These are phyloP conservation scores for Drosophila lacicola DNA, from an alignment of 2,888 invertebrate genomes.

Conservation along the genomic window DNA sequence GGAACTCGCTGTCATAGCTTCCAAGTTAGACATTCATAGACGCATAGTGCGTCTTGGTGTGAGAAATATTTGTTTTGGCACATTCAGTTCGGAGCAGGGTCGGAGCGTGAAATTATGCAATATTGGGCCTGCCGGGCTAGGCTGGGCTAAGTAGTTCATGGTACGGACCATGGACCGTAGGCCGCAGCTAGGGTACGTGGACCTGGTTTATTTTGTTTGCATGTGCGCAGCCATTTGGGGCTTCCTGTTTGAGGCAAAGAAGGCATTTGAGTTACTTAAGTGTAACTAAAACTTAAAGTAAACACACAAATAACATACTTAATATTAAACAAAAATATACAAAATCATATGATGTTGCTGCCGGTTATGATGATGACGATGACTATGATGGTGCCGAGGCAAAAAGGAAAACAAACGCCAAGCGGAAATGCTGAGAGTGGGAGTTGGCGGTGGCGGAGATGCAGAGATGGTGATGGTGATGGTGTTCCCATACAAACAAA, in stretches of 20 bases:
- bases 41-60: slow-evolving; percentile 70
- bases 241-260: slow-evolving; percentile 61
- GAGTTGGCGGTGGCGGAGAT: slow-evolving; percentile 1
- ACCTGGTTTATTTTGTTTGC: slow-evolving; percentile 77
- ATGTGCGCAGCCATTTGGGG: slow-evolving; percentile 68
- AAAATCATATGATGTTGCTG: slow-evolving; percentile 48
- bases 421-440: slow-evolving; percentile 54
- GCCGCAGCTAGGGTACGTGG: slow-evolving; percentile 38
- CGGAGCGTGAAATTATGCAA: slow-evolving; percentile 75
- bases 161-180: slow-evolving; percentile 13
- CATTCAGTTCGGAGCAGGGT: slow-evolving; percentile 17
- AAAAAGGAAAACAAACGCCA: slow-evolving; percentile 54
- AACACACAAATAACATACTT: slow-evolving; percentile 81
- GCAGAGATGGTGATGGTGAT: slow-evolving; percentile 9
- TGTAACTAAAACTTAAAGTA: slow-evolving; percentile 80
- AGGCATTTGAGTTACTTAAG: slow-evolving; percentile 77
- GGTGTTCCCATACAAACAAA: slow-evolving; percentile 65
- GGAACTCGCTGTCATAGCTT: slow-evolving; percentile 52
- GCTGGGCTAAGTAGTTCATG: slow-evolving; percentile 8
- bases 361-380: not conserved
- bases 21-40: slow-evolving; percentile 69
- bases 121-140: slow-evolving; percentile 32
- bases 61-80: slow-evolving; percentile 77
- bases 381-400: slow-evolving; percentile 18
- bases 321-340: slow-evolving; percentile 80